Evolutionary conservation across 2,888 invertebrate species (phyloP), one percentile per base, ranked within the genome.

Genomic region (Rhingia campestris): DNA sequence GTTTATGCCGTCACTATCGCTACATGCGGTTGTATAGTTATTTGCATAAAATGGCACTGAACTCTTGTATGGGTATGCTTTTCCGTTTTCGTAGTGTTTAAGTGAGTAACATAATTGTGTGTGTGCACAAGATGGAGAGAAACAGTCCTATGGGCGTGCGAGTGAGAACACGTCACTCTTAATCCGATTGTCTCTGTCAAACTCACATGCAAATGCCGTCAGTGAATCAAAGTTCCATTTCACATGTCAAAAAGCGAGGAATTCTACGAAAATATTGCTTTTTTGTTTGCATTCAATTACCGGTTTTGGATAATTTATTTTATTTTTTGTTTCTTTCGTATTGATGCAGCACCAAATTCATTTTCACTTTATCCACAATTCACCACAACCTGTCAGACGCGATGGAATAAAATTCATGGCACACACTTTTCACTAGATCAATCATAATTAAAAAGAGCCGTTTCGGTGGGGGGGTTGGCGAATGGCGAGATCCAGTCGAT

Each of bases 31-130:
- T 59, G 61, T 67, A 10, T 70, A 63, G 70, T 49, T 58, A 58
- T 81, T 74, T 79, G 77, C 77, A 73, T 82, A 61, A 81, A 81
- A 82, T 82, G 73, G 67, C 82, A 77, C 79, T 82, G 73, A 79
- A 82, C 77, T 82, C 79, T 77, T 77, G 70, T 70, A 64, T 70
- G 51, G 49, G 58, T 70, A 59, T 75, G 73, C 30, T 67, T 56
- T 47, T 30, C 39, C 41, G 61, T 63, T 54, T 61, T 22, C 22
- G 22, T 22, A 22, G 37, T 39, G 14, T 22, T 30, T 9, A 12
- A 41, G 10, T 6, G 14, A 22, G 12, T 7, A 63, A 22, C 22
- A 22, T 22, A 22, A 2, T 22, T 30, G 35, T 69, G 6, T 45
- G 14, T 14, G 32, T 43, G 59, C 49, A 67, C 39, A 61, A 39